Evolutionary conservation across 2,113 vertebrate genomes (phyloP).

Genomic region (Girardinichthys multiradiatus): DNA sequence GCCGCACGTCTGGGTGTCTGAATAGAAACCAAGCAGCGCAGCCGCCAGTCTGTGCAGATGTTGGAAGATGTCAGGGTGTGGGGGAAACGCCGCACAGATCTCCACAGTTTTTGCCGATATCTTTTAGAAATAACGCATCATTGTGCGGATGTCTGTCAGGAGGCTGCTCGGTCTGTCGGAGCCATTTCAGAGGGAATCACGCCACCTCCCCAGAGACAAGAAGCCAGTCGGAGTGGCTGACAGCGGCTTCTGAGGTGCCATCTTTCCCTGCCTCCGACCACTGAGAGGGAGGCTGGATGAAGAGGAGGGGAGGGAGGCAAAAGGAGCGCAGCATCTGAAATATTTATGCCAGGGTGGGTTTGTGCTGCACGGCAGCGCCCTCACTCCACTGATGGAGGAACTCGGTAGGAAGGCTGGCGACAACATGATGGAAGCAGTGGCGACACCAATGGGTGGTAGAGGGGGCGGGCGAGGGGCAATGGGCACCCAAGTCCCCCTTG

Average conservation of each 20-base stretch:
- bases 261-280: slow-evolving; percentile 70
- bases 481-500: no score
- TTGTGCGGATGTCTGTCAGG: slow-evolving; percentile 30
- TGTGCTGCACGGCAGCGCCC: slow-evolving; percentile 59
- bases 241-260: slow-evolving; percentile 68
- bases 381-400: slow-evolving; percentile 14
- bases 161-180: slow-evolving; percentile 31
- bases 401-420: background rate
- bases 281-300: slow-evolving; percentile 62
- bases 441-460: no score
- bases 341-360: slow-evolving; percentile 27
- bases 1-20: background rate
- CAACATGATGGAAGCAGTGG: background rate
- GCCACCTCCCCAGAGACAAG: slow-evolving; percentile 52
- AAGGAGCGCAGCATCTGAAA: slow-evolving; percentile 38
- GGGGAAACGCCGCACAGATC: slow-evolving; percentile 32
- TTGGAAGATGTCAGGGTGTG: slow-evolving; percentile 57
- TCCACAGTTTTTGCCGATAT: slow-evolving; percentile 51
- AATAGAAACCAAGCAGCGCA: background rate
- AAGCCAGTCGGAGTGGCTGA: slow-evolving; percentile 52
- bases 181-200: slow-evolving; percentile 65
- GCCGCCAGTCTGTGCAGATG: slow-evolving; percentile 64
- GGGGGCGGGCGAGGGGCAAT: no score
- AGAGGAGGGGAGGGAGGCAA: background rate
- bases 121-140: background rate